Percentiles rank a stretch among this genome's conserved stretches.
Evolutionary conservation across 2,888 invertebrate genomes (phyloP).

Genomic region (Entomobrya proxima): DNA sequence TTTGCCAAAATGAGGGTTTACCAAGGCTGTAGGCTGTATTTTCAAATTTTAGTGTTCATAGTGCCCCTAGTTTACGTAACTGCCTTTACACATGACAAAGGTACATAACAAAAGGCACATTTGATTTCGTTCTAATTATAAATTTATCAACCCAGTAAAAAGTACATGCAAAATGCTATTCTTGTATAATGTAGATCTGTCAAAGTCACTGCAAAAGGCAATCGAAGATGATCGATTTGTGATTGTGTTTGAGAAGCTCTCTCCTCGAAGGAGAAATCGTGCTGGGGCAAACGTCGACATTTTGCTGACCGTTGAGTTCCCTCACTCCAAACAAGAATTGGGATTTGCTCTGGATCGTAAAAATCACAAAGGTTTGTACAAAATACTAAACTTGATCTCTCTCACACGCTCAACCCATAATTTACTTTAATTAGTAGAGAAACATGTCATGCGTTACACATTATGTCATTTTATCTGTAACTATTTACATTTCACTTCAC

Average conservation of each 20-base stretch:
- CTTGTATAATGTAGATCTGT: constrained; percentile 65
- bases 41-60: constrained; percentile 64
- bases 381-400: too few species aligned
- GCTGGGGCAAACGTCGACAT: constrained; percentile 78
- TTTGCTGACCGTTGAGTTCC: constrained; percentile 80
- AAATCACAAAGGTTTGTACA: constrained; percentile 79
- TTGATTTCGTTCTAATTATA: too few species aligned
- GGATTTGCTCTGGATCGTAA: constrained; percentile 80
- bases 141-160: too few species aligned
- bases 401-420: too few species aligned
- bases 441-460: too few species aligned
- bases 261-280: constrained; percentile 71
- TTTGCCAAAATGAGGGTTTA: constrained; percentile 21
- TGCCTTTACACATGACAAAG: constrained; percentile 73
- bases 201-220: constrained; percentile 73
- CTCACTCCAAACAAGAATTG: constrained; percentile 80
- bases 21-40: constrained; percentile 21
- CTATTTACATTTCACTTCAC: too few species aligned
- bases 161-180: not conserved
- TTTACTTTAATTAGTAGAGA: too few species aligned
- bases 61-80: constrained; percentile 67
- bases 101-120: too few species aligned
- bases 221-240: constrained; percentile 75
- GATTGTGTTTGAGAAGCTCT: constrained; percentile 74
- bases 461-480: too few species aligned